A percentile compares a stretch with the other conserved stretches of the same genome.
Conservation (phyloP, 2,113 vertebrate genomes). For the Amblyornis subalaris region DNA sequence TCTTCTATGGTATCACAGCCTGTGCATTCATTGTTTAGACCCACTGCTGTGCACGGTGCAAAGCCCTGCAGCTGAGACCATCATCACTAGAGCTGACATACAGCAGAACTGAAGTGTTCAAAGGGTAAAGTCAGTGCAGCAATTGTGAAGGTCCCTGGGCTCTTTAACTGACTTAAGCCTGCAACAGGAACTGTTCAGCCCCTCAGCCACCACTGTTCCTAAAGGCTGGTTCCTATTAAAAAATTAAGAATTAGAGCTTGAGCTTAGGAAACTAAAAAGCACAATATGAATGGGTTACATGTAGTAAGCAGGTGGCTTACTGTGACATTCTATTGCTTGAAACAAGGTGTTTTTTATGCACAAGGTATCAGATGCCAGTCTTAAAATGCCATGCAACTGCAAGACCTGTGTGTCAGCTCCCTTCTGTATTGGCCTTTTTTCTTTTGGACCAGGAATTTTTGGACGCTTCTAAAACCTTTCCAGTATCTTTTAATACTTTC, state of each 20-base stretch:
- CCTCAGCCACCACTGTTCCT: background rate
- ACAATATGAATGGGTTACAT: rapidly evolving
- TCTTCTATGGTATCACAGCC: background rate
- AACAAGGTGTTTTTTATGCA: background rate
- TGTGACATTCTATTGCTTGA: too few relatives aligned
- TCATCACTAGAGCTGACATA: background rate
- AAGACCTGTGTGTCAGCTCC: rapidly evolving
- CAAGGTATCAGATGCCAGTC: too few relatives aligned
- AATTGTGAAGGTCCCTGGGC: background rate
- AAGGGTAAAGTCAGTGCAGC: background rate
- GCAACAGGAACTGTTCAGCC: background rate
- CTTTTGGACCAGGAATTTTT: background rate
- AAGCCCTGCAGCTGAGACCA: background rate
- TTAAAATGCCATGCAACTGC: background rate
- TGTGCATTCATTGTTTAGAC: rapidly evolving
- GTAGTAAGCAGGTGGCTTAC: background rate
- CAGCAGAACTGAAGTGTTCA: background rate
- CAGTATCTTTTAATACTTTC: too few relatives aligned
- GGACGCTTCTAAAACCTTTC: background rate
- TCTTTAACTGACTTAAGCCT: background rate
- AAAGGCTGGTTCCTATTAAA: background rate
- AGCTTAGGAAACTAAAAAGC: background rate
- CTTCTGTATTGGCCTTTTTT: rapidly evolving
- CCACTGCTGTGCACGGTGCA: rapidly evolving
- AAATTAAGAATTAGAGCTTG: background rate